phyloP scores from a whole-genome alignment of 1,140 invertebrate genomes.

The Camponotus pennsylvanicus region DNA sequence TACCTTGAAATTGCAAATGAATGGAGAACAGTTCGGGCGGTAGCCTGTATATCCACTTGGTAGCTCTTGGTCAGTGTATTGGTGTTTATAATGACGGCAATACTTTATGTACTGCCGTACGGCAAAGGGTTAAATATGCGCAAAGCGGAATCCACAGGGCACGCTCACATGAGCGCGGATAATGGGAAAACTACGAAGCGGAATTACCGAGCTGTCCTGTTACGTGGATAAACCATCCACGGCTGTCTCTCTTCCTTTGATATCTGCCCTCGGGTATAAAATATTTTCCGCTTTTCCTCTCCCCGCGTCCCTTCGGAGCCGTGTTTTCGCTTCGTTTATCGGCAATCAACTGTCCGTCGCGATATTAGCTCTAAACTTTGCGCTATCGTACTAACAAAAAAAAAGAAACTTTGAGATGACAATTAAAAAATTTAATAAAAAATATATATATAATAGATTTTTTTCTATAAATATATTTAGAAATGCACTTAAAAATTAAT shows the following conservation, averaged over 20 bases:
- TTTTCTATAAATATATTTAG: not conserved
- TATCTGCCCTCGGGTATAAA: slow-evolving; percentile 39
- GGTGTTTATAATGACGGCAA: slow-evolving; percentile 51
- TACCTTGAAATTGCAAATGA: slow-evolving; percentile 58
- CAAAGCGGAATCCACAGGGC: slow-evolving; percentile 55
- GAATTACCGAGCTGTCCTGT: slow-evolving; percentile 59
- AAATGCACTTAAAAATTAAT: slow-evolving; percentile 3
- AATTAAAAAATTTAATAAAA: not conserved
- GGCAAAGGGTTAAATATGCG: slow-evolving; percentile 62
- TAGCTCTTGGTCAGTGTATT: slow-evolving; percentile 34
- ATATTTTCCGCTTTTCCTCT: slow-evolving; percentile 40
- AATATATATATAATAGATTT: not conserved
- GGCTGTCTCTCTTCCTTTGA: slow-evolving; percentile 40
- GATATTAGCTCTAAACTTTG: slow-evolving; percentile 28
- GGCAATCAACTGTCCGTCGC: slow-evolving; percentile 46
- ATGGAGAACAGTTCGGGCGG: slow-evolving; percentile 17
- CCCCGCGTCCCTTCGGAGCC: not conserved
- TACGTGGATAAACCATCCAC: slow-evolving; percentile 44
- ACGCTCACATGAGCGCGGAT: slow-evolving; percentile 46
- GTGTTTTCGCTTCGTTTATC: slow-evolving; percentile 69
- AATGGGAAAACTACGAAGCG: slow-evolving; percentile 56
- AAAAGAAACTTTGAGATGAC: not conserved
- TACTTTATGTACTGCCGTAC: slow-evolving; percentile 50
- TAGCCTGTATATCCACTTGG: slow-evolving; percentile 20
- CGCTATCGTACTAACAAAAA: not conserved